phyloP scores from a whole-genome alignment of 2,797 vertebrate species.

The Okamejei kenojei region DNA sequence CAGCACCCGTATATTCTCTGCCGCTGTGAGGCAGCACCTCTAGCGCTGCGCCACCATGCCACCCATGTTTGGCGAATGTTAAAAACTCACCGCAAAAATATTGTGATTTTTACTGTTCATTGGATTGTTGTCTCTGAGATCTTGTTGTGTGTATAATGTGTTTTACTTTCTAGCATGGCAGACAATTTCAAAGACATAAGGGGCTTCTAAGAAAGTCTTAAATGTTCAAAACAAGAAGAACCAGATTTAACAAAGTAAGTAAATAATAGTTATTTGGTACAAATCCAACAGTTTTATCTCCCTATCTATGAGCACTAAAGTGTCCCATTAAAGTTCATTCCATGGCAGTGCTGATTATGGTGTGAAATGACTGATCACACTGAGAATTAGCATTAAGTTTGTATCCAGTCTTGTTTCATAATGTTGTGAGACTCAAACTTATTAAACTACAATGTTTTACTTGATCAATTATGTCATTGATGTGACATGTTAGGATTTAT shows the following conservation, averaged over 20 bases:
- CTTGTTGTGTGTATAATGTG: neutral
- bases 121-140: neutral
- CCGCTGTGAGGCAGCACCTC: no score
- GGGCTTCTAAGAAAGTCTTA: neutral
- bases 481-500: neutral
- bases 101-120: neutral
- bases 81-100: neutral
- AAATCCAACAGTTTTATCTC: neutral
- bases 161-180: neutral
- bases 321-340: neutral
- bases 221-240: neutral
- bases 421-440: neutral
- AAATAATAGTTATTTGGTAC: neutral
- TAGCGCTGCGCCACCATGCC: neutral
- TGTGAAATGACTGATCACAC: slow-evolving; percentile 12
- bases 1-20: no score
- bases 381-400: neutral
- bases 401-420: neutral
- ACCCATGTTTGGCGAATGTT: neutral
- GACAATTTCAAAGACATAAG: neutral
- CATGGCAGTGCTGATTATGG: neutral
- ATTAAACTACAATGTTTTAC: slow-evolving; percentile 13
- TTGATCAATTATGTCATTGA: slow-evolving; percentile 22
- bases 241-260: neutral
- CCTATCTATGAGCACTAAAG: neutral